Percentiles rank a stretch among this genome's conserved stretches.
Conservation (phyloP, 92 coral and sea anemone genomes). For the Zoanthus sociatus region DNA sequence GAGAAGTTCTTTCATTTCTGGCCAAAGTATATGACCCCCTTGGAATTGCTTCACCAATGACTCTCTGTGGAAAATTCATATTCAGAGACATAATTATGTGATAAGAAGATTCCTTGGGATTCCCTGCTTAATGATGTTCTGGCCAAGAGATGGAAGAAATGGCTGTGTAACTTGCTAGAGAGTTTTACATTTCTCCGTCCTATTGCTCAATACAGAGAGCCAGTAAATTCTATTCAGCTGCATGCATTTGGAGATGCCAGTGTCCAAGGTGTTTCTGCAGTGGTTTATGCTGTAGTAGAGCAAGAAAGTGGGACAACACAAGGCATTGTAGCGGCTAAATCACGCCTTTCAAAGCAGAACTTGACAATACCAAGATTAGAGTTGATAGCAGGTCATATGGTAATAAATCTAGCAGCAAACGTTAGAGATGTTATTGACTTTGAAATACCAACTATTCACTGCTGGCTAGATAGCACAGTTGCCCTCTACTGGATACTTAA, state of each 20-base stretch:
- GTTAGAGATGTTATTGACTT: slow-evolving; percentile 11
- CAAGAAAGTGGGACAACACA: slow-evolving; percentile 23
- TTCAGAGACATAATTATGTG: slow-evolving; percentile 26
- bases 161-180: slow-evolving; percentile 26
- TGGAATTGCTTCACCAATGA: too few relatives aligned
- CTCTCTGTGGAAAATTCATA: slow-evolving; percentile 10
- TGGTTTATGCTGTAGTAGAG: slow-evolving; percentile 37
- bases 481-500: slow-evolving; percentile 34
- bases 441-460: slow-evolving; percentile 8
- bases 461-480: slow-evolving; percentile 48
- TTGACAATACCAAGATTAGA: background rate
- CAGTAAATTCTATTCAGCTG: background rate
- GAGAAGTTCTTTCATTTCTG: background rate
- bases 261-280: slow-evolving; percentile 30
- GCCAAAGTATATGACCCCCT: too few relatives aligned
- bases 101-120: slow-evolving; percentile 45
- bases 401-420: slow-evolving; percentile 29
- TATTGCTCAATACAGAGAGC: slow-evolving; percentile 15
- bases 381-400: slow-evolving; percentile 35
- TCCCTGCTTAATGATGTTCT: slow-evolving; percentile 37
- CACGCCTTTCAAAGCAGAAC: background rate
- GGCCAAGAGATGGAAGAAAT: slow-evolving; percentile 34
- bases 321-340: background rate
- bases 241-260: slow-evolving; percentile 56
- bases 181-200: background rate